Conservation (phyloP, 2,797 vertebrate species). For the Pipistrellus pipistrellus region DNA sequence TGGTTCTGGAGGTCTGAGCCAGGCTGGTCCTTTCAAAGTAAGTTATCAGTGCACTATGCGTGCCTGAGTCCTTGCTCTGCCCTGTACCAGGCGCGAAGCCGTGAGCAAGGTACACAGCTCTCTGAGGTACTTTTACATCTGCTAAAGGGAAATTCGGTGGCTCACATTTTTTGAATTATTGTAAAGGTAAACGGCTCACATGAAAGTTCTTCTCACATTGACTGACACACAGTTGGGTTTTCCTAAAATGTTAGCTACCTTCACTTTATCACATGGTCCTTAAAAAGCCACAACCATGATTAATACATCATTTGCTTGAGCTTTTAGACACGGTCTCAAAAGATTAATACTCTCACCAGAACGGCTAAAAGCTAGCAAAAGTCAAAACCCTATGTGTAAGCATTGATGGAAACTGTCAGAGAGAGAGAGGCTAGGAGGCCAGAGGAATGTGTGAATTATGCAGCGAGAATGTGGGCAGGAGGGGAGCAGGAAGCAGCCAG, state of each 20-base stretch:
- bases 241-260: slow-evolving; percentile 19
- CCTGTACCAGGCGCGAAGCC: not conserved
- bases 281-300: slow-evolving; percentile 45
- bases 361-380: slow-evolving; percentile 31
- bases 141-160: not conserved
- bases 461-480: not conserved
- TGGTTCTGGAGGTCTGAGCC: not conserved
- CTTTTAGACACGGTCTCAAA: slow-evolving; percentile 62
- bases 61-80: not conserved
- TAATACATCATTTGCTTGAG: slow-evolving; percentile 26
- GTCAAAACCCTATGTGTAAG: not conserved
- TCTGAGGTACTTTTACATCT: not conserved
- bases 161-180: not conserved
- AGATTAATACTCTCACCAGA: not conserved
- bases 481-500: not conserved
- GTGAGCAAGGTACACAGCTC: not conserved
- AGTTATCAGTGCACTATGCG: not conserved
- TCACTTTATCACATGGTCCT: not conserved
- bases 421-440: not conserved
- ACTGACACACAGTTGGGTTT: slow-evolving; percentile 4
- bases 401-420: not conserved
- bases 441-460: not conserved
- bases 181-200: not conserved
- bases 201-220: not conserved
- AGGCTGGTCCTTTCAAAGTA: not conserved